Evolutionary conservation across 2,797 vertebrate genomes (phyloP).

Genomic region (Microctenopoma lineatum): DNA sequence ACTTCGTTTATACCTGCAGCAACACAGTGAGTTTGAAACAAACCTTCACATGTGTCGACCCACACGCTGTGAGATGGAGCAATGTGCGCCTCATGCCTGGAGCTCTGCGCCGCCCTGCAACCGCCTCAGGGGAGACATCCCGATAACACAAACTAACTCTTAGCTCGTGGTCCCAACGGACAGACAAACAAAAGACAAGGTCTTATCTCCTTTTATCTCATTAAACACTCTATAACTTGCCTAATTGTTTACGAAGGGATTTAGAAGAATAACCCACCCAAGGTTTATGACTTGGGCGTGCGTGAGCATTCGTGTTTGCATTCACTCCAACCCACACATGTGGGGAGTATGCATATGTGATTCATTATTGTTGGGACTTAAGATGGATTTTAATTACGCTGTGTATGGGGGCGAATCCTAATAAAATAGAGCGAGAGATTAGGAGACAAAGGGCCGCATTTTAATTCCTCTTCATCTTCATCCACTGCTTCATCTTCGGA

Average conservation of each 20-base stretch:
- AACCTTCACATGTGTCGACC: constrained; percentile 36
- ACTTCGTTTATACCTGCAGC: constrained; percentile 53
- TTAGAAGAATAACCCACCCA: constrained; percentile 76
- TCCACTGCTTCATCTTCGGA: constrained; percentile 29
- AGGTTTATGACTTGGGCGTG: constrained; percentile 66
- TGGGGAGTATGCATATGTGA: constrained; percentile 41
- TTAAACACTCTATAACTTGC: constrained; percentile 84
- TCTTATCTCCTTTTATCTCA: constrained; percentile 84
- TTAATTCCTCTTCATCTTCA: constrained; percentile 41
- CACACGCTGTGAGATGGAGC: constrained; percentile 34
- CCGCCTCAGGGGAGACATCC: constrained; percentile 59
- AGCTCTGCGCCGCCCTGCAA: constrained; percentile 67
- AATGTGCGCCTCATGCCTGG: constrained; percentile 64
- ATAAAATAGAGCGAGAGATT: constrained; percentile 72
- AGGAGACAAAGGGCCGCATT: constrained; percentile 64
- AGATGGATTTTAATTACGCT: constrained; percentile 76
- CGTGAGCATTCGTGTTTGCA: constrained; percentile 30
- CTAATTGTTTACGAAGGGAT: constrained; percentile 84
- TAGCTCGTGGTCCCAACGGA: constrained; percentile 65
- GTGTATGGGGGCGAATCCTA: constrained; percentile 58
- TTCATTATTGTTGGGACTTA: constrained; percentile 66
- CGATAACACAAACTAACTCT: constrained; percentile 73
- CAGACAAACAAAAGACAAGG: constrained; percentile 79
- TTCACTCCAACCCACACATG: constrained; percentile 35
- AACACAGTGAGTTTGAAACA: constrained; percentile 47